Conservation (phyloP, 2,888 invertebrate genomes). For the Mimas tiliae region DNA sequence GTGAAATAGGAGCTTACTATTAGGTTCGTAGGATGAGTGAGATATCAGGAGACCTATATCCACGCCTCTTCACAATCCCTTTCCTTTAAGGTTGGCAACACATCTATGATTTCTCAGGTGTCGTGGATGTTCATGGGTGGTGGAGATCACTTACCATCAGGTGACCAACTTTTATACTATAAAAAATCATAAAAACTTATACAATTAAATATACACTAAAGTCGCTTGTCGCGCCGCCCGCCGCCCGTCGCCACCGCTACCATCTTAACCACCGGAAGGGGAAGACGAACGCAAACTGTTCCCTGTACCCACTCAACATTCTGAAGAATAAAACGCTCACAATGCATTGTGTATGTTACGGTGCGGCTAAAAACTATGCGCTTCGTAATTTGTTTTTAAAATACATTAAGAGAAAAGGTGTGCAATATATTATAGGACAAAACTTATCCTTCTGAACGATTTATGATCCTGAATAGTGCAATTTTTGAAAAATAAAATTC, state of each 20-base stretch:
- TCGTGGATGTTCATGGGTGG: no score
- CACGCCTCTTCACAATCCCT: no score
- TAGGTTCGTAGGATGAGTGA: no score
- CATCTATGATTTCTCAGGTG: no score
- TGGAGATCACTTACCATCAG: no score
- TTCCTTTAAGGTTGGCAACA: no score
- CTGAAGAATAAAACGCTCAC: slow-evolving; percentile 75
- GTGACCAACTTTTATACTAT: no score
- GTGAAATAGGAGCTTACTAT: no score
- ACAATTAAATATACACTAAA: no score
- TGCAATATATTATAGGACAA: neutral
- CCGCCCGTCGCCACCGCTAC: slow-evolving; percentile 36
- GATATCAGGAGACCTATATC: no score
- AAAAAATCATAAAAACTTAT: no score
- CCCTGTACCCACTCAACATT: slow-evolving; percentile 73
- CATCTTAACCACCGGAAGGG: slow-evolving; percentile 39
- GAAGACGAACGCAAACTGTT: slow-evolving; percentile 72
- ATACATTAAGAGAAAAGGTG: neutral
- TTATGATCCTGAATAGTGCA: neutral
- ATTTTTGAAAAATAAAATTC: no score
- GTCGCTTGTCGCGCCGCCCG: neutral
- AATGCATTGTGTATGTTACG: slow-evolving; percentile 37
- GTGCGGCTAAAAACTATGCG: slow-evolving; percentile 17
- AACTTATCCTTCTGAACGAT: slow-evolving; percentile 2
- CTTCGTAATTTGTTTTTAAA: slow-evolving; percentile 16